Evolutionary conservation across 2,888 invertebrate genomes (phyloP), one percentile per base, ranked within the genome.

Genomic region (Caprella mutica): DNA sequence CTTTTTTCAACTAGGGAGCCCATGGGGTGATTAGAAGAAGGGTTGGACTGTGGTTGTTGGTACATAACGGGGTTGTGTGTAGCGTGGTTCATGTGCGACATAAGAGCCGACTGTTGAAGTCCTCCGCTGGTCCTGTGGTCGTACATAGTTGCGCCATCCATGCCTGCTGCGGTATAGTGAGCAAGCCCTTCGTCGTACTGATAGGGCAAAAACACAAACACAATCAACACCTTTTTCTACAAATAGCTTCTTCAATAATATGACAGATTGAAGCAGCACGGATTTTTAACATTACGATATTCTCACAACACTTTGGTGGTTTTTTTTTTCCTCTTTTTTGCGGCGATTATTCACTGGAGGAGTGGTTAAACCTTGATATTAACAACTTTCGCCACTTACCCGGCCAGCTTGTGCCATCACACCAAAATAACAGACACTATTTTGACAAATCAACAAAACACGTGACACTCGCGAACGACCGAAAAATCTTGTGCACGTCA

Each of bases 1-100:
- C 94, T 80, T 80, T 94, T 94, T 78, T 90, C 90, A 70, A 90
- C 90, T 77, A 91, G 89, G 51, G 63, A 58, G 27, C 58, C 57
- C 61, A 61, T 61, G 33, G 57, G 59, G 52, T 61, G 61, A 44
- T 63, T 60, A 24, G 60, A 52, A 26, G 48, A 48, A 52, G 63
- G 63, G 53, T 65, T 63, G 26, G 65, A 46, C 26, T 52, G 48
- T 48, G 65, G 52, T 53, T 64, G 64, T 48, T 57, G 56, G 43
- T 59, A 54, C 55, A 59, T 51, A 21, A 51, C 60, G 46, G 60
- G 57, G 44, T 61, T 60, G 50, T 64, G 64, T 51, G 64, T 53
- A 26, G 59, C 63, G 55, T 64, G 64, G 51, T 64, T 64, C 64
- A 64, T 64, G 52, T 64, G 64, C 46, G 52, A 56, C 60, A 64